Evolutionary conservation across 30 jellyfish, hydroid and myxozoan genomes (phyloP).

Genomic region (Pseudorhiza aurosa): DNA sequence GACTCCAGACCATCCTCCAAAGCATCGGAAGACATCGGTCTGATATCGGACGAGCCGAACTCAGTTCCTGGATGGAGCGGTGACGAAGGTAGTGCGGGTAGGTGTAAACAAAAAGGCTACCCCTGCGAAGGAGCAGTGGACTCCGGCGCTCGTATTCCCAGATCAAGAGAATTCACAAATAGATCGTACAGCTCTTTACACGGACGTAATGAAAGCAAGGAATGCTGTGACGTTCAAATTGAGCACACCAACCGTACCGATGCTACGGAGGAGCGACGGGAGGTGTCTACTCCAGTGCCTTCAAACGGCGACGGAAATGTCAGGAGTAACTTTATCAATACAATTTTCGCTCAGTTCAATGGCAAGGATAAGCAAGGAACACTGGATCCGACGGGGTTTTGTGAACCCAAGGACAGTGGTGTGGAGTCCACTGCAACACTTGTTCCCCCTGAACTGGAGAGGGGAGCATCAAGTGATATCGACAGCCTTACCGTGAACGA

Average conservation of each 20-base stretch:
- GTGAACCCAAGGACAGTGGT: neutral
- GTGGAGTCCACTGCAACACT: neutral
- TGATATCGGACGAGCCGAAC: slow-evolving; percentile 24
- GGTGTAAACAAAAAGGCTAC: neutral
- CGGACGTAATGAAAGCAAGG: neutral
- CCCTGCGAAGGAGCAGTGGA: neutral
- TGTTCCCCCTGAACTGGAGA: neutral
- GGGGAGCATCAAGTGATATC: neutral
- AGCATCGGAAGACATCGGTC: slow-evolving; percentile 62
- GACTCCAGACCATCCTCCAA: slow-evolving; percentile 65
- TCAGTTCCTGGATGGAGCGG: slow-evolving; percentile 27
- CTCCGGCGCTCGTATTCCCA: neutral
- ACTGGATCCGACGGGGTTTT: neutral
- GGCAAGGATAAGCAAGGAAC: neutral
- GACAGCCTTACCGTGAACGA: neutral
- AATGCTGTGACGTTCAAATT: too few species aligned
- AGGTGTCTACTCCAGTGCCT: neutral
- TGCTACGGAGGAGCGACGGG: neutral
- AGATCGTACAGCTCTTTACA: neutral
- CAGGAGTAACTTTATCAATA: neutral
- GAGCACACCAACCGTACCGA: neutral
- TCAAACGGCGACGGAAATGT: neutral
- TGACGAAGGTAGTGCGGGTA: neutral
- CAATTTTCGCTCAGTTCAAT: neutral
- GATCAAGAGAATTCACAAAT: slow-evolving; percentile 5